Base-by-base conservation (phyloP, 2,797 vertebrate species). In the Galaxias olidus region DNA sequence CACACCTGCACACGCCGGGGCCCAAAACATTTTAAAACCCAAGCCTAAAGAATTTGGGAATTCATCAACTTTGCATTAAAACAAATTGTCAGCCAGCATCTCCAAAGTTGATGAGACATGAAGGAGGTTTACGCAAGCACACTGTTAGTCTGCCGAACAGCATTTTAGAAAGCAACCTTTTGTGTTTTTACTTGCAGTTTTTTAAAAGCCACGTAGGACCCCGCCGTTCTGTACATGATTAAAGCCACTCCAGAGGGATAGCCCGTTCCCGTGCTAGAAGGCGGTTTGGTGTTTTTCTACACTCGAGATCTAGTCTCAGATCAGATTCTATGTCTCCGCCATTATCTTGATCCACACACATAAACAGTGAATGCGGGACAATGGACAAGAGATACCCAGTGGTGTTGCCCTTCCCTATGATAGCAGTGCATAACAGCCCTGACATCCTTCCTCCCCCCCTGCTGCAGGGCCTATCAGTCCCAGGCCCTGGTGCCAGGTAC, bases 281-380 rank as follows among this genome's bases (percentile, higher is more conserved):
- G 12, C 50, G 45, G 57, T 44, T 56, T 44, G 5, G 41, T 70
- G 61, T 43, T 66, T 54, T 46, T 43, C 65, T 60, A 56, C 20
- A 47, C 43, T 75, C 55, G 20, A 51, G 67, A 52, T 64, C 57
- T 40, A 57, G 15, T 42, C 61, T 55, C 53, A 78, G 71, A 49
- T 63, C 42, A 78, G 72, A 67, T 78, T 87, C 77, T 72, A 71
- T 79, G 82, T 81, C 73, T 74, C 65, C 63, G 62, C 77, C 76
- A 68, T 72, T 77, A 89, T 89, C 84, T 78, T 82, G 77, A 83
- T 85, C 82, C 85, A 81, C 59, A 46, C 47, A 76, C 69, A 57
- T 80, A 79, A 84, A 88, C 84, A 78, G 68, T 46, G 51, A 56
- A 79, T 61, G 67, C 63, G 14, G 70, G 60, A 83, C 80, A 83